Base-by-base conservation (phyloP, 2,888 invertebrate species). In the Ormyrus labotus region DNA sequence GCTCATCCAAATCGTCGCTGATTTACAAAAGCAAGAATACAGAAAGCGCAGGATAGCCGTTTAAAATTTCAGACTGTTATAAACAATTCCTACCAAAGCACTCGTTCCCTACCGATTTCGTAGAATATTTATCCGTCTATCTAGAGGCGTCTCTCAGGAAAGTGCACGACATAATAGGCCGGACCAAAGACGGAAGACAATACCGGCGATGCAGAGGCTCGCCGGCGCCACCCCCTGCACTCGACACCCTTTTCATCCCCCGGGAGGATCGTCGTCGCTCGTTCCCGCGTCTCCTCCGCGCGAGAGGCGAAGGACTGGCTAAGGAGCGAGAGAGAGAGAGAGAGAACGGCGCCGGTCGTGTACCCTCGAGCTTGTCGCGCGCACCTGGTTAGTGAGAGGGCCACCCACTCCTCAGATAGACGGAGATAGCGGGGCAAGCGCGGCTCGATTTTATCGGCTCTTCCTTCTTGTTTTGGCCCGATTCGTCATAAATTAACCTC, bases 371-470 rank as follows among this genome's bases (percentile, higher is more conserved):
- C 19, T 60, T 57, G 51, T 69, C 79, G 73, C 69, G 71, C 63
- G 70, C 75, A 74, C 79, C 74, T 80, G 74, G 74, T 75, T 75
- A 60, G 13, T 48, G 72, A 48, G 58, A 34, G 19, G 74, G 57
- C 70, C 80, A 80, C 80, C 75, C 74, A 74, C 78, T 53, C 71
- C 60, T 57, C 48, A n/a, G 53, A 53, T 50, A 61, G 50, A 60
- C 9, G 61, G 48, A 48, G 73, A 73, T 73, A 73, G 65, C 65
- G 48, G 48, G 13, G 83, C 84, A 83, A 86, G 85, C 85, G 82
- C 83, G 72, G 83, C 83, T 83, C 84, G 86, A 86, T 87, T 84
- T 87, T 87, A 87, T 86, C 86, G 84, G 69, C 81, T 85, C 69
- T 68, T 50, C 83, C 82, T 83, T 64, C 80, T 84, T 82, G 82